Base-by-base conservation (phyloP, 2,797 vertebrate species). In the Melanotaenia parkinsoni region DNA sequence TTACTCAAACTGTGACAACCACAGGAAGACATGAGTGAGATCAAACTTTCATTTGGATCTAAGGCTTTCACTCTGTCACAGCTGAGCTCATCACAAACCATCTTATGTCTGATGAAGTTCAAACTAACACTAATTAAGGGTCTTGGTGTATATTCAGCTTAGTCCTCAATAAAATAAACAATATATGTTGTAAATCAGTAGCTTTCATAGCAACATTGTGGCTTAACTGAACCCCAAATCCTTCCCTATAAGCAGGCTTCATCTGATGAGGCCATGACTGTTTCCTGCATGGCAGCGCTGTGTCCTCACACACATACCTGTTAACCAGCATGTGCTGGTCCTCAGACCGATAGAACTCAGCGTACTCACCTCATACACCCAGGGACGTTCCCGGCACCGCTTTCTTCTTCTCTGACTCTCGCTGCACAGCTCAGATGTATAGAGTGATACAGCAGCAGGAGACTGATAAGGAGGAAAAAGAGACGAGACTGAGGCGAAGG, bases 401-500 rank as follows among this genome's bases (percentile, higher is more conserved):
- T 30, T 56, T 30, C 38, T 20, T 1, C 16, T 18, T 30, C 30
- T 30, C 38, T 26, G 40, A 12, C 53, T 32, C 28, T 45, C 18
- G 3, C 35, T 50, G 56, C 63, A 10, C 33, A 37, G 51, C 24
- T 35, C 28, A 81, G 82, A 83, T 77, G 74, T 72, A 47, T 67
- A 1, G 59, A 65, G 53, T 71, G 74, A 68, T 67, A 69, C 59
- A 28, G 65, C 76, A 35, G 45, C 58, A 20, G 65, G 58, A 16
- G 59, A 35, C 53, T 40, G 20, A 78, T 63, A 80, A 72, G 70
- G 72, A 73, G 73, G 40, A 76, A 70, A 82, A 67, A 79, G 70
- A 86, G 50, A 87, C 65, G 58, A 77, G 77, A 81, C 64, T 63
- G 43, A 86, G 64, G 65, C 80, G 76, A 83, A 77, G 80, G 86